phyloP scores from a whole-genome alignment of 2,113 vertebrate species.

The Phalacrocorax pelagicus region DNA sequence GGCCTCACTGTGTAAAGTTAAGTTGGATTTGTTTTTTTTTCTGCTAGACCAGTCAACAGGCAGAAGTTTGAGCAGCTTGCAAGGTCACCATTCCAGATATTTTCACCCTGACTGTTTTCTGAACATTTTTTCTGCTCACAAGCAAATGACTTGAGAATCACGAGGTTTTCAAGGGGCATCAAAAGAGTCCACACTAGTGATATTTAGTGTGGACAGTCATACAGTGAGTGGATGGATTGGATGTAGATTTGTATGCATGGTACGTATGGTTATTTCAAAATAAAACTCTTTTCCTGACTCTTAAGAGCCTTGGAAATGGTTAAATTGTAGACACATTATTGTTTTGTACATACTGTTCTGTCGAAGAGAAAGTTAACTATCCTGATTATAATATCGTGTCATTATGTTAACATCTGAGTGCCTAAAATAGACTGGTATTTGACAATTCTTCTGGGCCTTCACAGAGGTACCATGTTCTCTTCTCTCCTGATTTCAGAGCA shows the following conservation, averaged over 20 bases:
- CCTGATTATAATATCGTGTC: not conserved
- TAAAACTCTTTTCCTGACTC: not conserved
- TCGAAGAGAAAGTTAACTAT: not conserved
- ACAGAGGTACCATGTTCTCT: not conserved
- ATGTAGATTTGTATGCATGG: not conserved
- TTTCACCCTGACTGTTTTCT: not conserved
- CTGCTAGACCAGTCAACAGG: not conserved
- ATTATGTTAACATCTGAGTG: not conserved
- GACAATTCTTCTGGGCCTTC: not conserved
- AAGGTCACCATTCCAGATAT: not conserved
- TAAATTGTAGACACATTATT: not conserved
- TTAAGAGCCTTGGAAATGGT: not conserved
- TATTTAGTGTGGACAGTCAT: not conserved
- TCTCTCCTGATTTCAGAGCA: not conserved
- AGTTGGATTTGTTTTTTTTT: not conserved
- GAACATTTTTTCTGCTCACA: not conserved
- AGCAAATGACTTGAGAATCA: not conserved
- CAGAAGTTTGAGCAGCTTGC: not conserved
- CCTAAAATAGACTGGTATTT: not conserved
- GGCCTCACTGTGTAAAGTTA: not conserved
- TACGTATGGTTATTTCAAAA: not conserved
- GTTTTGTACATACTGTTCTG: not conserved
- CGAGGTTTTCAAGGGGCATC: not conserved
- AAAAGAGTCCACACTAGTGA: not conserved
- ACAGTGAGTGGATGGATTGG: not conserved